Evolutionary conservation across 2,888 invertebrate species (phyloP), one percentile per base, ranked within the genome.

Genomic region (Selenia dentaria): DNA sequence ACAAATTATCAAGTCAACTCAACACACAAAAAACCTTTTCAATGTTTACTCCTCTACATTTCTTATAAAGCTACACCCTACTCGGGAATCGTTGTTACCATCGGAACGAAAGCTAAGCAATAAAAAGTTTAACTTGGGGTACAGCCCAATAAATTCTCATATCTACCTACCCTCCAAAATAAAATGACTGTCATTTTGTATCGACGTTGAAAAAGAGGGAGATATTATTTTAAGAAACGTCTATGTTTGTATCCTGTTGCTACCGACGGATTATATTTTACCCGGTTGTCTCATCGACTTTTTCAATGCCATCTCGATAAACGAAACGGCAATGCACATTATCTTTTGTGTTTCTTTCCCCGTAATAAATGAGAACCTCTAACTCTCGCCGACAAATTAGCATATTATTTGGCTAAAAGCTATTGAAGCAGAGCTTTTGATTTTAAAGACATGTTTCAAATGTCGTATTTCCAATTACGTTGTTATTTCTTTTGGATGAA

Each of bases 361-460:
- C 72, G 69, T 83, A 79, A 83, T 83, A 77, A 83, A 84, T 77
- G 78, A 81, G 73, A 69, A 69, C 53, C 74, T 78, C 77, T 73
- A 73, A 76, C 74, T 74, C 64, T 70, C 59, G 59, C 60, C 70
- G 62, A 80, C 83, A 79, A 81, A 81, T 83, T 80, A 79, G 73
- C 56, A 69, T 72, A 72, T 69, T 71, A 66, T 67, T 65, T 54
- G 61, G 52, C 67, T 69, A 65, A 70, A 67, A 68, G 62, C 63
- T 70, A 58, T 72, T n/a, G n/a, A n/a, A n/a, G n/a, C 61, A 48
- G 54, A 57, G 58, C 59, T 54, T 64, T 62, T 57, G 51, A 57
- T 59, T 5, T 66, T 54, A 50, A 49, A 43, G 51, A 59, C 60
- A 44, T 51, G 55, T 51, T 52, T 60, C 54, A 54, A 42, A 52